phyloP scores from a whole-genome alignment of 2,113 vertebrate species.

The Oophaga pumilio region DNA sequence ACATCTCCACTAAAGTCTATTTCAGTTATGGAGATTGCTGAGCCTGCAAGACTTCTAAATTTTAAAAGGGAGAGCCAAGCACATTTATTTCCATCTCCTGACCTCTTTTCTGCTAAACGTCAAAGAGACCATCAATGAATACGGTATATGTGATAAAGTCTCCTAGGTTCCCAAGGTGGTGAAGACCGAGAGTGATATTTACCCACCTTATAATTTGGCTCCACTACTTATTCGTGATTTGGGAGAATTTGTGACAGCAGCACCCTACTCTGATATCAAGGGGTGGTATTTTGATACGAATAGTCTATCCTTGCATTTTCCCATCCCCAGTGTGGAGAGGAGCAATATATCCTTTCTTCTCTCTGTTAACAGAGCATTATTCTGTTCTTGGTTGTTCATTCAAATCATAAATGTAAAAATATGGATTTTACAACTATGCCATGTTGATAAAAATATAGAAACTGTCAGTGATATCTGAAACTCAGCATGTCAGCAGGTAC shows the following conservation, averaged over 20 bases:
- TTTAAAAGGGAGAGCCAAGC: neutral
- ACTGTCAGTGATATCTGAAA: neutral
- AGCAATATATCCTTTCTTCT: neutral
- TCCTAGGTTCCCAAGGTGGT: too few relatives aligned
- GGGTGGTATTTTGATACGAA: neutral
- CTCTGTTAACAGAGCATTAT: neutral
- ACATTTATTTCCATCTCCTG: neutral
- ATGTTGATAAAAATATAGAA: constrained; percentile 1
- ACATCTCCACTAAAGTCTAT: neutral
- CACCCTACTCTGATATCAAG: neutral
- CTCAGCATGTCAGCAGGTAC: constrained; percentile 22
- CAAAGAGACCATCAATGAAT: too few relatives aligned
- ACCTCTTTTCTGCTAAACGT: too few relatives aligned
- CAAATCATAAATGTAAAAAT: neutral
- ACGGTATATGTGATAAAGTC: too few relatives aligned
- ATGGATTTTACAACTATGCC: neutral
- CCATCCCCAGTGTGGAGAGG: neutral
- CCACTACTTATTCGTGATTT: neutral
- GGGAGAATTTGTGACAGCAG: neutral
- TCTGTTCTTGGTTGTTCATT: neutral
- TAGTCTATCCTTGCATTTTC: too few relatives aligned
- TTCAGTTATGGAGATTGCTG: neutral
- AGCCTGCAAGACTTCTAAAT: neutral
- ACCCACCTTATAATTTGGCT: neutral
- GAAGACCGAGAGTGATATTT: neutral